Base-by-base conservation (phyloP, 35 echinoderm and acorn worm species). In the Ophioderma brevispina region DNA sequence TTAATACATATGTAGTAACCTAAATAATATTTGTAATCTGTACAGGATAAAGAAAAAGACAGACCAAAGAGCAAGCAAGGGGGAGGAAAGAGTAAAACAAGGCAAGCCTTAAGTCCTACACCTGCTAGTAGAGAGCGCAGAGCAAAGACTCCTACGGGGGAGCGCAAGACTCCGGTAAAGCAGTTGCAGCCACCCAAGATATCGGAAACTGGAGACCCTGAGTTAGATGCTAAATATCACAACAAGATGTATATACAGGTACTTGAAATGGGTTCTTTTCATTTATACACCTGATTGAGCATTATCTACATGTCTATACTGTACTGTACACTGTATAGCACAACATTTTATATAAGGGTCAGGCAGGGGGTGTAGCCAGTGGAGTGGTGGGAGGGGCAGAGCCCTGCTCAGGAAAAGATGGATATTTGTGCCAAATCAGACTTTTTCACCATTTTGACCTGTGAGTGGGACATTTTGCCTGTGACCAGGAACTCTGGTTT, bases 211-310 rank as follows among this genome's bases (percentile, higher is more conserved):
- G 97, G 93, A 3, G 94, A 95, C 85, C 97, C 97, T n/a, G 86
- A 91, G 35, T 84, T 99, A 33, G 93, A 99, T 93, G 93, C 90
- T 35, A 99, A 99, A 35, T 99, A 95, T 70, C 92, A 89, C 64
- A 95, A 95, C 81, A 99, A 95, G 79, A 90, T 99, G 32, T 99
- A 99, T 81, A 90, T 99, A 23, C 94, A 95, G 93, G 97, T 99
- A 84, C 1, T n/a, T 46, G 41, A 46, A 8, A 17, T 46, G 41
- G 4, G 17, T 4, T 46, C 41, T 46, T 46, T 46, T 17, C 17
- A 17, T 46, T 46, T 46, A 46, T 46, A 46, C 4, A 46, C 41
- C 41, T 46, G 5, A 46, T 46, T 46, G 41, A 46, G 17, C 41
- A 46, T 46, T 46, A 46, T 46, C 17, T 46, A 46, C n/a, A n/a